These are phyloP conservation scores for Craterocephalus amniculus DNA, from an alignment of 2,797 vertebrate species.

Conservation along the genomic window DNA sequence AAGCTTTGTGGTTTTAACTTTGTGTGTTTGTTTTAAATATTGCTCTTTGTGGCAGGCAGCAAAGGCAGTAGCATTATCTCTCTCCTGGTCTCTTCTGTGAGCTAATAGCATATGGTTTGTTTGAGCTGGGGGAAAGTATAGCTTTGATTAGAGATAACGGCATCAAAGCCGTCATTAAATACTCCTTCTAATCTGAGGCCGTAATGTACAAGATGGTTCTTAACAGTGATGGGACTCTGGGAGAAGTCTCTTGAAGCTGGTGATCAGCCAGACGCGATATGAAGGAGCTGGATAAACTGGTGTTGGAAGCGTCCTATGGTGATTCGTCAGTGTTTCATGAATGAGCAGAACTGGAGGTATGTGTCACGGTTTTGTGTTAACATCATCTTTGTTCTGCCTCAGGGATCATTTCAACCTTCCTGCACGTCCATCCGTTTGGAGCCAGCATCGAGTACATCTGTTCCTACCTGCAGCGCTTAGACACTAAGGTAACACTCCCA, in stretches of 20 bases:
- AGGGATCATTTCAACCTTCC: slow-evolving; percentile 97
- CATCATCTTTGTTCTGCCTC: slow-evolving; percentile 51
- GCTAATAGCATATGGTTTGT: slow-evolving; percentile 72
- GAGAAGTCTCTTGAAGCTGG: slow-evolving; percentile 52
- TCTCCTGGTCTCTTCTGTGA: slow-evolving; percentile 41
- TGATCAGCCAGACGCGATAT: slow-evolving; percentile 38
- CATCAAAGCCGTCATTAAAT: slow-evolving; percentile 73
- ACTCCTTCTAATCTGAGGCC: slow-evolving; percentile 64
- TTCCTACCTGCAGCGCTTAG: slow-evolving; percentile 94
- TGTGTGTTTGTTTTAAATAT: slow-evolving; percentile 16
- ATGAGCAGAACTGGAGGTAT: slow-evolving; percentile 19
- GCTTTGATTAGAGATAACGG: slow-evolving; percentile 65
- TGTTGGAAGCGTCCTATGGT: slow-evolving; percentile 12
- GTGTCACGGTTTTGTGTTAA: slow-evolving; percentile 29
- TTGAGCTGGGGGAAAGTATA: slow-evolving; percentile 53
- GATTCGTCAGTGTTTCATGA: slow-evolving; percentile 20
- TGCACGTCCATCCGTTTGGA: slow-evolving; percentile 95
- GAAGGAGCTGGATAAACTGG: slow-evolving; percentile 5
- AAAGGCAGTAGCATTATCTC: slow-evolving; percentile 49
- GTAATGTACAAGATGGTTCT: slow-evolving; percentile 56
- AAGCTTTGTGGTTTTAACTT: slow-evolving; percentile 13
- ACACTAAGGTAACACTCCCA: slow-evolving; percentile 86
- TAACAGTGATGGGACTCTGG: slow-evolving; percentile 57
- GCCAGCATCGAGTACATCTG: slow-evolving; percentile 98
- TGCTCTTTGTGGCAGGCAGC: slow-evolving; percentile 38